Percentiles rank a stretch among this genome's conserved stretches.
Conservation (phyloP, 2,888 invertebrate species). For the Bellardia bayeri region DNA sequence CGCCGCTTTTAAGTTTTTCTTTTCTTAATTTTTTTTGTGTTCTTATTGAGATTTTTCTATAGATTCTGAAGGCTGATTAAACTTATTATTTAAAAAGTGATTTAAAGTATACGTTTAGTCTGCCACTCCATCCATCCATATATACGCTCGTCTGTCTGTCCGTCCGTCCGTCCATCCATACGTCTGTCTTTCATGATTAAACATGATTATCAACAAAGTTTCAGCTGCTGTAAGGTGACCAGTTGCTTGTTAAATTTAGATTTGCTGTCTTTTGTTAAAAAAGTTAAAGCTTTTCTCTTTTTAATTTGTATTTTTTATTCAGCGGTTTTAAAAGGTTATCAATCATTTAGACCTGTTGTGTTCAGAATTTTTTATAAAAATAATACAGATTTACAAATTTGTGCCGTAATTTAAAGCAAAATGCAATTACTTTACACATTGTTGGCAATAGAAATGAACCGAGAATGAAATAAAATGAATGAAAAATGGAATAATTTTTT, state of each 20-base stretch:
- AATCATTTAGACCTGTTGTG: slow-evolving; percentile 56
- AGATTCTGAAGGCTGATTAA: slow-evolving; percentile 71
- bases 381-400: slow-evolving; percentile 29
- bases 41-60: slow-evolving; percentile 56
- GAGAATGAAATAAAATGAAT: slow-evolving; percentile 15
- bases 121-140: slow-evolving; percentile 15
- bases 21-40: slow-evolving; percentile 27
- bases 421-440: slow-evolving; percentile 56
- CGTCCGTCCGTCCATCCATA: slow-evolving; percentile 11
- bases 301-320: slow-evolving; percentile 28
- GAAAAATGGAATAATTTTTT: slow-evolving; percentile 12
- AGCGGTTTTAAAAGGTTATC: slow-evolving; percentile 56
- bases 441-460: slow-evolving; percentile 52
- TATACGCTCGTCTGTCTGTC: neutral
- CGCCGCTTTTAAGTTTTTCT: slow-evolving; percentile 63
- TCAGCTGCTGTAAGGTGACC: slow-evolving; percentile 55
- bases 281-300: neutral
- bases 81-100: slow-evolving; percentile 74
- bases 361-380: slow-evolving; percentile 47
- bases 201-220: slow-evolving; percentile 50
- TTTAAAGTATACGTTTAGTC: slow-evolving; percentile 69
- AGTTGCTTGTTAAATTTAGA: slow-evolving; percentile 4
- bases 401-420: slow-evolving; percentile 28
- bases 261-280: neutral
- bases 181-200: neutral